Evolutionary conservation across 2,888 invertebrate genomes (phyloP), one percentile per base, ranked within the genome.

Genomic region (Erebia aethiops): DNA sequence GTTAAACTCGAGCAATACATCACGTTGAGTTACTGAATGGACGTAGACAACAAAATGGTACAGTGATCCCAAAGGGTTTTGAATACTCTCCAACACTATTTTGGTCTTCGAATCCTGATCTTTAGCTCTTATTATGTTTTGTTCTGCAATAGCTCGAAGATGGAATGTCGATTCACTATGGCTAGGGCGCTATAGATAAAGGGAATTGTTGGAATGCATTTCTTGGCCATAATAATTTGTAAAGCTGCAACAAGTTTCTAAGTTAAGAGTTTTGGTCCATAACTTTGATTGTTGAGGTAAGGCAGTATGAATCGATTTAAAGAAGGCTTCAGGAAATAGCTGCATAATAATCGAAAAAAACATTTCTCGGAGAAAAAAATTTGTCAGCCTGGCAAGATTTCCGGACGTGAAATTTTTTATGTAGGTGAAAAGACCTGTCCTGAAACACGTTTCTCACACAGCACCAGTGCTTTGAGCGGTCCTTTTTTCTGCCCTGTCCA

Each of bases 41-140:
- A 82, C 84, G 86, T 81, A 81, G 79, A 85, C 79, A 88, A 91
- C 90, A 90, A 91, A 35, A 92, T 92, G 89, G 91, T 87, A 76
- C 86, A 88, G 91, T 91, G 89, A 92, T 92, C 92, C 92, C 91
- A 78, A 89, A 88, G 88, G 91, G 91, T 92, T 91, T 93, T 93
- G 93, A 92, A 91, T 92, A 87, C 87, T 86, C 89, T 92, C 93
- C 93, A 93, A 92, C 74, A 86, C 90, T 93, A 93, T 93, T 93
- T 91, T 79, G 82, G 92, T 90, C 87, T 77, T 82, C 81, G 87
- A 87, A 87, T 85, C 83, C 82, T 89, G 92, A 91, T 91, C 90
- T 89, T 86, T 87, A 77, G 80, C 82, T 85, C 86, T 88, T 88
- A 81, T 87, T 87, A 88, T 82, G 81, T 89, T 90, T 91, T 89